A percentile compares a stretch with the other conserved stretches of the same genome.
phyloP scores from a whole-genome alignment of 2,888 invertebrate genomes.

The Melanargia galathea region DNA sequence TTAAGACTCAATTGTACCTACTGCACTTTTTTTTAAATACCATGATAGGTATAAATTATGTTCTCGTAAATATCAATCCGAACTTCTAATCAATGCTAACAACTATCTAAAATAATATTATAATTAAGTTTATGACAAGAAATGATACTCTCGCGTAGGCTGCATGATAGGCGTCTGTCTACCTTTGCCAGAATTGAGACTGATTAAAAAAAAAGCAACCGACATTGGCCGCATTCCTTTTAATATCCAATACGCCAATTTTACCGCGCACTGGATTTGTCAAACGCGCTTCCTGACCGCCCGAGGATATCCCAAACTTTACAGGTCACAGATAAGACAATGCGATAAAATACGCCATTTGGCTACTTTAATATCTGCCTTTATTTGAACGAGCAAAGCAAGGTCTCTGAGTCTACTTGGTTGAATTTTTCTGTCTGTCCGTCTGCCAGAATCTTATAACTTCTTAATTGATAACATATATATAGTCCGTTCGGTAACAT shows the following conservation, averaged over 20 bases:
- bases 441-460: no score
- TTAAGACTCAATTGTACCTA: no score
- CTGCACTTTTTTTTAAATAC: no score
- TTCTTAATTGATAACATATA: no score
- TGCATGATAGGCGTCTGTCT: conserved; percentile 5
- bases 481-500: no score
- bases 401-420: no score
- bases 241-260: conserved; percentile 55
- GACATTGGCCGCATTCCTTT: conserved; percentile 48
- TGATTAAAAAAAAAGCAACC: conserved; percentile 20
- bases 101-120: conserved; percentile 25
- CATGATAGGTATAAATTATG: no score
- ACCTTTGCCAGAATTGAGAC: conserved; percentile 10
- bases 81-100: conserved; percentile 27
- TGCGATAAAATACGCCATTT: background rate
- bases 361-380: background rate
- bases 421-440: no score
- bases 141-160: conserved; percentile 20
- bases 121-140: conserved; percentile 4
- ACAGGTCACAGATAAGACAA: background rate
- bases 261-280: conserved; percentile 43
- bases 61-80: background rate
- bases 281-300: conserved; percentile 58
- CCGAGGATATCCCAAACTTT: background rate
- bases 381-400: background rate